Conservation (phyloP, 2,888 invertebrate species). For the Allacma fusca region DNA sequence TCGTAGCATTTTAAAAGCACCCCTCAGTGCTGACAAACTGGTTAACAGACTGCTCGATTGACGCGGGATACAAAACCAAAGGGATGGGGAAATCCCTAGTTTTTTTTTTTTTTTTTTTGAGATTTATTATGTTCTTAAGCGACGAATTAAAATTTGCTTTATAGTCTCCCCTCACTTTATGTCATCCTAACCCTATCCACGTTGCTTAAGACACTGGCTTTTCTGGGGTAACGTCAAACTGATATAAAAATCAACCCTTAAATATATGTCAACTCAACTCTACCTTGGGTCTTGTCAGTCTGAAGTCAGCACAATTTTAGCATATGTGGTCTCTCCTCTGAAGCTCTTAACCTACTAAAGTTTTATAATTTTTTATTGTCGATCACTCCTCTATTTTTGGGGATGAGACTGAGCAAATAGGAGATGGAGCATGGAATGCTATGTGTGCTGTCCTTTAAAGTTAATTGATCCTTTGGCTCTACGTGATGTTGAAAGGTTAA, state of each 20-base stretch:
- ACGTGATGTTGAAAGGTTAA: too few relatives aligned
- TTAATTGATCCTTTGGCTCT: too few relatives aligned
- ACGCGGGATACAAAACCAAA: not conserved
- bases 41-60: not conserved
- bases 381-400: conserved; percentile 11
- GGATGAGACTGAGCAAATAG: not conserved
- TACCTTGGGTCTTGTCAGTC: too few relatives aligned
- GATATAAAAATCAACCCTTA: too few relatives aligned
- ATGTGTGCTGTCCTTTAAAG: too few relatives aligned
- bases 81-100: not conserved
- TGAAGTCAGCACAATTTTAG: too few relatives aligned
- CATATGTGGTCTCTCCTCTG: too few relatives aligned
- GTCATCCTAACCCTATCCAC: not conserved
- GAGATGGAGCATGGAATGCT: too few relatives aligned
- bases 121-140: not conserved
- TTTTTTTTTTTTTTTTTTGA: not conserved
- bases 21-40: too few relatives aligned
- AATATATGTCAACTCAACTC: too few relatives aligned
- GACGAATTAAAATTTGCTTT: not conserved
- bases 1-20: too few relatives aligned
- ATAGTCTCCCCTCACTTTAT: not conserved
- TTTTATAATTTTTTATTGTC: not conserved
- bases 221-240: not conserved
- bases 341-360: not conserved
- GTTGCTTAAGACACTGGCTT: not conserved